Evolutionary conservation across 2,888 invertebrate genomes (phyloP).

Genomic region (Phyllotreta cruciferae): DNA sequence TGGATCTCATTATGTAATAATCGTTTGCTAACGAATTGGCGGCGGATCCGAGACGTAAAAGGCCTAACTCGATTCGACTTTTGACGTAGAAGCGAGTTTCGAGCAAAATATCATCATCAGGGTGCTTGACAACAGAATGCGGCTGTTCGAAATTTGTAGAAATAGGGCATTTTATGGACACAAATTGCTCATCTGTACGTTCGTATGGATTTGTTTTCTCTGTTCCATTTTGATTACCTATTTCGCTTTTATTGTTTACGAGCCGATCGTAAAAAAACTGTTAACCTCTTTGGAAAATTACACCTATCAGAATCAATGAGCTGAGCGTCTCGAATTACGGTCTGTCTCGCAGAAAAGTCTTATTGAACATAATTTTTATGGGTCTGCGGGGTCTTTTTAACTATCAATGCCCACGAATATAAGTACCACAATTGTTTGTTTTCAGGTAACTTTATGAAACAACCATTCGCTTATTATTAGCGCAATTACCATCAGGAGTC

Average conservation of each 20-base stretch:
- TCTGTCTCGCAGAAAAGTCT: conserved; percentile 1
- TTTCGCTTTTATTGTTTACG: conserved; percentile 5
- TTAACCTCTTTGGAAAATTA: conserved; percentile 13
- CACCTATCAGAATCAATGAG: conserved; percentile 12
- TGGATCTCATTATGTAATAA: no score
- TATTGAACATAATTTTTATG: conserved; percentile 9
- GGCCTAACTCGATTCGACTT: no score
- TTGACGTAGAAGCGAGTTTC: no score
- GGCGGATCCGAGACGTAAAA: no score
- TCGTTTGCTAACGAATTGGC: no score
- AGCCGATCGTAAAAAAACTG: conserved; percentile 8
- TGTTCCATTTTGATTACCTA: conserved; percentile 4
- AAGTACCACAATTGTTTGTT: no score
- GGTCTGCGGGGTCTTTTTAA: background rate
- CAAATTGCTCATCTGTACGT: background rate
- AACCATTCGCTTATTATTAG: no score
- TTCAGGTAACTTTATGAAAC: no score
- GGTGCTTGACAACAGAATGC: no score
- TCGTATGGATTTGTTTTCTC: background rate
- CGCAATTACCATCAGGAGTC: no score
- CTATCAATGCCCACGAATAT: background rate
- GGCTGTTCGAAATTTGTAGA: no score
- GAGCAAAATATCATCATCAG: no score
- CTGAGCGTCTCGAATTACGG: background rate
- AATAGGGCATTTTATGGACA: background rate